phyloP scores from a whole-genome alignment of 2,797 vertebrate species.

The Myotis myotis region DNA sequence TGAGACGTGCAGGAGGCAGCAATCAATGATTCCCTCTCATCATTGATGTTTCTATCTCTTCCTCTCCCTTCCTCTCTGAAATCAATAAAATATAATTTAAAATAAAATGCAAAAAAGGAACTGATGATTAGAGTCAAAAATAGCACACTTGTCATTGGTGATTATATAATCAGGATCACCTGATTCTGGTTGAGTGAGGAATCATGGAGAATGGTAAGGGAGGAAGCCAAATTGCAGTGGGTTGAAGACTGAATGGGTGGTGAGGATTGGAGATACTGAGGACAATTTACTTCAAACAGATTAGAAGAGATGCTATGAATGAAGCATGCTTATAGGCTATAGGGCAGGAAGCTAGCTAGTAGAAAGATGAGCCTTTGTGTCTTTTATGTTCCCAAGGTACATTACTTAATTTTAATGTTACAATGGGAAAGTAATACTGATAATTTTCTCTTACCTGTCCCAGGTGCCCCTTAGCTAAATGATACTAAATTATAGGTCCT shows the following conservation, averaged over 20 bases:
- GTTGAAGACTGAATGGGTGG: not conserved
- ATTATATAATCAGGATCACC: not conserved
- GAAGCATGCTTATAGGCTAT: not conserved
- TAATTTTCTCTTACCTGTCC: not conserved
- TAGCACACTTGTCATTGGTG: not conserved
- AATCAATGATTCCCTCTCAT: no score
- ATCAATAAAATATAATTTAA: no score
- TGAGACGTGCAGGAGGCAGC: no score
- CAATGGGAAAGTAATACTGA: not conserved
- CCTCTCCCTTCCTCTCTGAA: no score
- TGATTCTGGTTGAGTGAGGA: not conserved
- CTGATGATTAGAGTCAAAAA: not conserved
- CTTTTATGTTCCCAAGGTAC: not conserved
- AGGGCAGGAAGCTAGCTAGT: not conserved
- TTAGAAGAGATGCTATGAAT: not conserved
- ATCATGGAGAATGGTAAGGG: not conserved
- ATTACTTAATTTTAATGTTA: not conserved
- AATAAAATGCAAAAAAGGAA: not conserved
- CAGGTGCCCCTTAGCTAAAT: not conserved
- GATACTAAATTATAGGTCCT: conserved; percentile 3
- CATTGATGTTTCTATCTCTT: no score
- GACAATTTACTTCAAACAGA: not conserved
- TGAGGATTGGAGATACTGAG: not conserved
- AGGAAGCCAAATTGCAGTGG: not conserved
- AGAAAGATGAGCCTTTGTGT: not conserved